phyloP scores from a whole-genome alignment of 2,797 vertebrate genomes.

The Gouania willdenowi region DNA sequence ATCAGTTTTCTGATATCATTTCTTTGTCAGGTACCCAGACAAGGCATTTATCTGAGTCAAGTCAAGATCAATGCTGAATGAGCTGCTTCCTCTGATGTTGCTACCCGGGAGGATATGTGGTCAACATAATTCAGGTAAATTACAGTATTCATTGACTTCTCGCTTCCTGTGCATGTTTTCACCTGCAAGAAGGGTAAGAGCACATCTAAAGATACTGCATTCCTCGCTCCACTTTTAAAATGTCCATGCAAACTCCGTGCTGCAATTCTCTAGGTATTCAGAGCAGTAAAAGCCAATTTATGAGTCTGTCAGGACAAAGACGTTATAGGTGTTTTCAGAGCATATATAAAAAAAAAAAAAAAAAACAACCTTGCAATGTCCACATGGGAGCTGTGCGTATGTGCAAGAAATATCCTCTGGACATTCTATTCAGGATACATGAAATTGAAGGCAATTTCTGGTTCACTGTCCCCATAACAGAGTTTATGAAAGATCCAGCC shows the following conservation, averaged over 20 bases:
- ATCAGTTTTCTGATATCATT: constrained; percentile 19
- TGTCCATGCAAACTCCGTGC: constrained; percentile 71
- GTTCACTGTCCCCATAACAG: constrained; percentile 33
- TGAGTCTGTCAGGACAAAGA: constrained; percentile 74
- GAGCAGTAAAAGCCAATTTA: constrained; percentile 79
- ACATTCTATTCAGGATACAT: constrained; percentile 48
- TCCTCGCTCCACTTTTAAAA: constrained; percentile 76
- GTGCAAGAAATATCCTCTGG: constrained; percentile 57
- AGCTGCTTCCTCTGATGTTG: constrained; percentile 57
- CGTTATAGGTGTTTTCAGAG: constrained; percentile 65
- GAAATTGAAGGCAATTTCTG: constrained; percentile 49
- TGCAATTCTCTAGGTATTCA: constrained; percentile 79
- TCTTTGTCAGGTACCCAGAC: constrained; percentile 37
- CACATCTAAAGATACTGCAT: constrained; percentile 75
- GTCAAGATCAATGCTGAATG: constrained; percentile 67
- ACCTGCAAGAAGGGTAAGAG: constrained; percentile 72
- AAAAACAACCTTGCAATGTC: constrained; percentile 63
- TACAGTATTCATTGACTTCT: constrained; percentile 75
- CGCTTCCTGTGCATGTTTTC: constrained; percentile 81
- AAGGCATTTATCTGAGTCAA: constrained; percentile 45
- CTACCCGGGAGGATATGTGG: constrained; percentile 73
- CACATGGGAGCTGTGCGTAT: constrained; percentile 61
- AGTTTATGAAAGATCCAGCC: constrained; percentile 48
- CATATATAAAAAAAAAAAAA: too few relatives aligned
- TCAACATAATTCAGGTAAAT: constrained; percentile 81